Evolutionary conservation across 1,140 invertebrate species (phyloP).

Genomic region (Danaus plexippus): DNA sequence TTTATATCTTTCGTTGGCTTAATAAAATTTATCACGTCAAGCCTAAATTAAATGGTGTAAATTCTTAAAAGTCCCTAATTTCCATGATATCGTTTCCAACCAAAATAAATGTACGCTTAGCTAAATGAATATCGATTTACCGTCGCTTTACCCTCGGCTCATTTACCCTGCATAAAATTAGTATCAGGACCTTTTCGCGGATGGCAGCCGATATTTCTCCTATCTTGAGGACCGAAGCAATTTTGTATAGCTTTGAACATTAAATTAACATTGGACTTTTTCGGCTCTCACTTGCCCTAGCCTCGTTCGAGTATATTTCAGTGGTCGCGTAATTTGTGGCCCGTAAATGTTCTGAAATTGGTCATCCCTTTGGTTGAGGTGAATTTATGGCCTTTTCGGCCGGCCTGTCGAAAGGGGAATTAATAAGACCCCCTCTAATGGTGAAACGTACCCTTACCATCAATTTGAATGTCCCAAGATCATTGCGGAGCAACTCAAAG

Average conservation of each 20-base stretch:
- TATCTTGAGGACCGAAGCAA: constrained; percentile 57
- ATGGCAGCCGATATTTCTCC: constrained; percentile 50
- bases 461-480: constrained; percentile 69
- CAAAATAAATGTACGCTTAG: constrained; percentile 52
- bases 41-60: constrained; percentile 15
- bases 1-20: no score
- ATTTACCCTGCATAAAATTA: constrained; percentile 65
- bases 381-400: constrained; percentile 70
- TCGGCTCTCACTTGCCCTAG: constrained; percentile 47
- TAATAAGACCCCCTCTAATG: constrained; percentile 71
- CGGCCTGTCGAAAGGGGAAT: constrained; percentile 71
- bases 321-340: constrained; percentile 70
- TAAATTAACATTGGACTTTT: constrained; percentile 66
- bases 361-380: constrained; percentile 71
- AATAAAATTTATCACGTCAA: constrained; percentile 8
- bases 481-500: constrained; percentile 46
- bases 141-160: constrained; percentile 36
- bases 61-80: constrained; percentile 30
- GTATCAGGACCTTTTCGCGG: constrained; percentile 47
- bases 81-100: constrained; percentile 46
- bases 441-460: constrained; percentile 70
- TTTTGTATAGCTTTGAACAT: constrained; percentile 55
- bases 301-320: constrained; percentile 65
- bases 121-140: constrained; percentile 60
- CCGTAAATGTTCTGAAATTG: constrained; percentile 72